Percentiles rank a stretch among this genome's conserved stretches.
These are phyloP conservation scores for Lasioglossum figueresi DNA, from an alignment of 2,888 invertebrate species.

Conservation along the genomic window DNA sequence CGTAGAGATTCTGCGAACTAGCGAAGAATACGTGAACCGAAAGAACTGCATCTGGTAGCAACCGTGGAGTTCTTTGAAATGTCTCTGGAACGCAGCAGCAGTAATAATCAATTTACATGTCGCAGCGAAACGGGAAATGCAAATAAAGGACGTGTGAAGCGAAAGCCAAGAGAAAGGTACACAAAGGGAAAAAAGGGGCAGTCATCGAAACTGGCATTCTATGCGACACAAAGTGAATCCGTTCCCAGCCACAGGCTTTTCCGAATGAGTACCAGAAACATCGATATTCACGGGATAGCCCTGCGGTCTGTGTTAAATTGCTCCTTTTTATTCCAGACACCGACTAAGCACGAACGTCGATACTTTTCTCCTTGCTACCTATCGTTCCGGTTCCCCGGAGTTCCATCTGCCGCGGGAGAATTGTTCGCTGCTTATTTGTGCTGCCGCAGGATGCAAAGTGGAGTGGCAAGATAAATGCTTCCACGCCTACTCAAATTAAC, in stretches of 20 bases:
- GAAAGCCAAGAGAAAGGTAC: conserved; percentile 1
- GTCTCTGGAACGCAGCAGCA: not conserved
- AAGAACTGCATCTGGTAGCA: not conserved
- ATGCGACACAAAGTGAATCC: not conserved
- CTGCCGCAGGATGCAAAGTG: not conserved
- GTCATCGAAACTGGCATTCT: conserved; percentile 3
- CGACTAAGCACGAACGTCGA: conserved; percentile 4
- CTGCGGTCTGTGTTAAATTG: not conserved
- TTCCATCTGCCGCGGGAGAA: not conserved
- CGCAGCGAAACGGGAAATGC: not conserved
- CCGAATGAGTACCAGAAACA: not conserved
- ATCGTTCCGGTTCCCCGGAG: not conserved
- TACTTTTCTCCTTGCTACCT: not conserved
- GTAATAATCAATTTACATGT: not conserved
- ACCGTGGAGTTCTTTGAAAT: not conserved
- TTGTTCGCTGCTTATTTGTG: not conserved
- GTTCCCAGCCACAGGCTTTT: not conserved
- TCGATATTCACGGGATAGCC: conserved; percentile 1
- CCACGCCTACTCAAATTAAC: not conserved
- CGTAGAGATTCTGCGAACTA: not conserved
- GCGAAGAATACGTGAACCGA: not conserved
- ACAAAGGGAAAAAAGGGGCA: not conserved
- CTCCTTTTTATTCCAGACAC: conserved; percentile 3
- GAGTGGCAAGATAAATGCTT: not conserved
- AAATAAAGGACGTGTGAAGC: conserved; percentile 5